Base-by-base conservation (phyloP, 1,140 invertebrate species). In the Calycopis cecrops region DNA sequence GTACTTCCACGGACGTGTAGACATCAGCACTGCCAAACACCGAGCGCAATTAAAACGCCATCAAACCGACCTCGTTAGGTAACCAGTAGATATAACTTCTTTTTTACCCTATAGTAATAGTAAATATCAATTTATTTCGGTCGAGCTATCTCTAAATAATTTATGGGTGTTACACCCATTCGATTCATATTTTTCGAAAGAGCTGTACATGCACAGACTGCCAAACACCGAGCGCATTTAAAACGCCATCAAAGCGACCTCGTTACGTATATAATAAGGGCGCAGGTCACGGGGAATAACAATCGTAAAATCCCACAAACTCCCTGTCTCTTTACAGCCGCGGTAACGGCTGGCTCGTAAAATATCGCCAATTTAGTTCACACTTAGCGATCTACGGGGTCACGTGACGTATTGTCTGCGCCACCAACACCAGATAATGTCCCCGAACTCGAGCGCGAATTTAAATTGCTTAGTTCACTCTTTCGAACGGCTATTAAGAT, bases 331-430 rank as follows among this genome's bases (percentile, higher is more conserved):
- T 63, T 78, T 79, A 75, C 75, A 67, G 65, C 67, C 69, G 52
- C 60, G 52, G 73, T 78, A 73, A 81, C 76, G 71, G 66, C 69
- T 52, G 14, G 50, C 49, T 74, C 78, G 70, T 85, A 83, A 85
- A 81, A 79, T 81, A 80, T 81, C 73, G 62, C 69, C 76, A 79
- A 79, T 83, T 77, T 81, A 79, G 67, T 76, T 74, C 73, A 71
- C 80, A 77, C 67, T 78, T 71, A 68, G 71, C 63, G 55, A 59
- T 55, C 65, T 61, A 60, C 58, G 62, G 59, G 59, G 47, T 62
- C 57, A 48, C 57, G 62, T 67, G 60, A 68, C 65, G 63, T 67
- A 64, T 59, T 63, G 62, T 66, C 65, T 67, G 52, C 54, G 55
- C 44, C 52, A 53, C 57, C 51, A 57, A 53, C 55, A 47, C 44